Evolutionary conservation across 2,888 invertebrate genomes (phyloP).

Genomic region (Craniophora ligustri): DNA sequence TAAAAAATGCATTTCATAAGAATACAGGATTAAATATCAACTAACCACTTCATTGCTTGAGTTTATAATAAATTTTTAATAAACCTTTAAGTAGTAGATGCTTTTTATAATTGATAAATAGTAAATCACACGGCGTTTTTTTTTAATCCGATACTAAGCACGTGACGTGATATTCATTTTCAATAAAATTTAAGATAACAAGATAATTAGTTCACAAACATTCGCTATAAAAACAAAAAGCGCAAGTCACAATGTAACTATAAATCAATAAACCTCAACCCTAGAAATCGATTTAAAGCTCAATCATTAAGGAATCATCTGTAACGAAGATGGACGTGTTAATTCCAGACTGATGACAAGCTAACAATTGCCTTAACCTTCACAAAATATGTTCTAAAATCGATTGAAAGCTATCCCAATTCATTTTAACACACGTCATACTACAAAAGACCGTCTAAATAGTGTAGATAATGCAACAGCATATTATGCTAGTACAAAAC

Average conservation of each 20-base stretch:
- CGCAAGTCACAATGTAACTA: constrained; percentile 81
- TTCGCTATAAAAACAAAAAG: constrained; percentile 66
- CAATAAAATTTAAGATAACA: constrained; percentile 59
- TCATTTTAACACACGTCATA: constrained; percentile 66
- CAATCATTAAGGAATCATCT: constrained; percentile 85
- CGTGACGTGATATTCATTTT: too few species aligned
- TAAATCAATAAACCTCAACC: constrained; percentile 85
- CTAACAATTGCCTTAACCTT: constrained; percentile 60
- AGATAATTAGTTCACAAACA: constrained; percentile 69
- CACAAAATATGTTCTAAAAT: constrained; percentile 61
- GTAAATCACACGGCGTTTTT: too few species aligned
- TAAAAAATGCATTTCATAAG: too few species aligned
- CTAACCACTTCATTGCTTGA: too few species aligned
- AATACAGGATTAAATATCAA: too few species aligned
- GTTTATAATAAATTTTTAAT: too few species aligned
- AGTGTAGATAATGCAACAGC: constrained; percentile 85
- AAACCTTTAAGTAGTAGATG: too few species aligned
- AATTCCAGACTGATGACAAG: constrained; percentile 64
- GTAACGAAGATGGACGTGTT: constrained; percentile 85
- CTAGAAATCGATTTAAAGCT: constrained; percentile 81
- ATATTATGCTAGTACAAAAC: constrained; percentile 84
- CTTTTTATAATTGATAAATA: too few species aligned
- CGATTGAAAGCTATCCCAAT: constrained; percentile 38
- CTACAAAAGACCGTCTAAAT: constrained; percentile 83
- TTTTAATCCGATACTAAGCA: too few species aligned